Base-by-base conservation (phyloP, 2,797 vertebrate genomes). In the Bovichtus variegatus region DNA sequence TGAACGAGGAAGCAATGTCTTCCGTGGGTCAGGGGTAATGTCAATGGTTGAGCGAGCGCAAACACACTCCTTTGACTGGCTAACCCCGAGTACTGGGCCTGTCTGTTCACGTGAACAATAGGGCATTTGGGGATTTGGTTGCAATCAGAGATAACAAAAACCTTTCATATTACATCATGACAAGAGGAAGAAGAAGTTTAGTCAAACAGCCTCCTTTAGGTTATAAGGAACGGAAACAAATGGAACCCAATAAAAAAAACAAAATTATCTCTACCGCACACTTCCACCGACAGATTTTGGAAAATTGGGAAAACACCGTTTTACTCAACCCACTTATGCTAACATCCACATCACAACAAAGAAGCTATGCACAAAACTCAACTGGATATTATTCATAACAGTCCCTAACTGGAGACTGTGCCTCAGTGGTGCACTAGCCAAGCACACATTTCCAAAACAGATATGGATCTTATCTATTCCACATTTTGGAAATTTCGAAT, bases 291-390 rank as follows among this genome's bases (percentile, higher is more conserved):
- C 40, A 73, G 60, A 60, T 81, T 82, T 77, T 43, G 77, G 78
- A 87, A 91, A 80, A 78, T 68, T 78, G 53, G 74, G 76, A 85
- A 88, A 90, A 91, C 78, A 73, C 68, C 16, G 64, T 85, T 90
- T 83, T 49, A 59, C 68, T 82, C 66, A 64, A 51, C 55, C 84
- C 80, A 84, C 74, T 77, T 86, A 71, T 38, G 36, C 84, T 74
- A 76, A 83, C 85, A 74, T 76, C 73, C 89, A 84, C 83, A 91
- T 91, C 88, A 92, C 86, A 90, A 91, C 90, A 91, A 87, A 78
- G 78, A 57, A 65, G 78, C 76, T 54, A 13, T 40, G 81, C 67
- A 29, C 85, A 80, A 78, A 81, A 84, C 76, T 70, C 53, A 40
- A 50, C 51, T 46, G 63, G 76, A 68, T 73, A 85, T 90, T 88